A percentile compares a stretch with the other conserved stretches of the same genome.
phyloP scores from a whole-genome alignment of 2,113 vertebrate species.

The Tragelaphus buxtoni region DNA sequence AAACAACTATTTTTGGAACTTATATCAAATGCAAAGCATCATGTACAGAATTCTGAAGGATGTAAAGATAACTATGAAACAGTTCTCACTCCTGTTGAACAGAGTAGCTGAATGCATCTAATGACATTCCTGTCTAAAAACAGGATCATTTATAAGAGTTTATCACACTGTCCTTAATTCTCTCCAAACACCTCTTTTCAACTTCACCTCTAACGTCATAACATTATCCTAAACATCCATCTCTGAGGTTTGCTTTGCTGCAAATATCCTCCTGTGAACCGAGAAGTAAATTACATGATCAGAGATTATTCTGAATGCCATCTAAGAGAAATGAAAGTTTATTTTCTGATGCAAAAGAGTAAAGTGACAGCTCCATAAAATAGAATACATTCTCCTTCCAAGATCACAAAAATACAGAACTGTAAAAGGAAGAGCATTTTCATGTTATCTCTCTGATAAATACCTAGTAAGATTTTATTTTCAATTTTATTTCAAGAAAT shows the following conservation, averaged over 20 bases:
- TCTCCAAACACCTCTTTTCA: neutral
- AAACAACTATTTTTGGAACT: neutral
- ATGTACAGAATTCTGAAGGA: neutral
- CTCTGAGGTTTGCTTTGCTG: neutral
- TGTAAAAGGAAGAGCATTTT: neutral
- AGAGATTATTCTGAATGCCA: slow-evolving; percentile 30
- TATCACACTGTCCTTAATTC: neutral
- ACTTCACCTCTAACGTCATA: neutral
- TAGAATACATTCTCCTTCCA: neutral
- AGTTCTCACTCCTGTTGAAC: neutral
- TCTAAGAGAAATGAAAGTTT: slow-evolving; percentile 21
- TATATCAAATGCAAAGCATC: neutral
- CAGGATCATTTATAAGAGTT: neutral
- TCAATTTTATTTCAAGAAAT: slow-evolving; percentile 3
- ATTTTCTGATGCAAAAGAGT: slow-evolving; percentile 21
- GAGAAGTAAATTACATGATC: slow-evolving; percentile 41
- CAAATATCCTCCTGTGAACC: slow-evolving; percentile 24
- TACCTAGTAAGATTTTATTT: neutral
- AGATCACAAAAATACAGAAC: neutral
- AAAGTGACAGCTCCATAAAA: slow-evolving; percentile 8
- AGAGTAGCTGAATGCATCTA: neutral
- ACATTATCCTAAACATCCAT: neutral
- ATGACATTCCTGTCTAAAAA: slow-evolving; percentile 1
- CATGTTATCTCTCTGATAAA: neutral
- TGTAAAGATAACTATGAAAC: neutral